These are phyloP conservation scores for Hemibagrus guttatus DNA, from an alignment of 2,797 vertebrate species.

Conservation along the genomic window DNA sequence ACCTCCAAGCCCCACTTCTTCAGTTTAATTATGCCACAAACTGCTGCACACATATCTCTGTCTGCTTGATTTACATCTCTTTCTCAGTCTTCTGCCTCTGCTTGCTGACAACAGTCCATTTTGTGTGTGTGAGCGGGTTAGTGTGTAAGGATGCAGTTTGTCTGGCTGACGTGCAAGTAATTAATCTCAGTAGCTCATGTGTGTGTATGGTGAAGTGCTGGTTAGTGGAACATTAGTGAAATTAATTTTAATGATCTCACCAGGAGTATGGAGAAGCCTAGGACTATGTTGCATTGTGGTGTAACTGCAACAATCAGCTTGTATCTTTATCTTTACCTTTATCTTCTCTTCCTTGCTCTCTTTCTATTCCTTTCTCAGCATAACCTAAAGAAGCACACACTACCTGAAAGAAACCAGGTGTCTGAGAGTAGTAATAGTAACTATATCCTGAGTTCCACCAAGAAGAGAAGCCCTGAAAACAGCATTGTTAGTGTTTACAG, in stretches of 20 bases:
- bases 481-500: neutral
- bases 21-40: slow-evolving; percentile 51
- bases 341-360: neutral
- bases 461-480: neutral
- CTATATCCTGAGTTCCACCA: neutral
- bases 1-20: slow-evolving; percentile 33
- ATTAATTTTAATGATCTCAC: slow-evolving; percentile 62
- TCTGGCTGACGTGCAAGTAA: slow-evolving; percentile 2
- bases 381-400: slow-evolving; percentile 49
- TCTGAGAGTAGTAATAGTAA: slow-evolving; percentile 17
- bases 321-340: neutral
- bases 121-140: slow-evolving; percentile 23
- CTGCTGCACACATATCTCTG: slow-evolving; percentile 50
- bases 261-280: neutral
- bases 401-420: slow-evolving; percentile 23
- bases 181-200: neutral
- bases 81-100: slow-evolving; percentile 14
- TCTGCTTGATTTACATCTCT: slow-evolving; percentile 53
- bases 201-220: slow-evolving; percentile 48
- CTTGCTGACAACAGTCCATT: slow-evolving; percentile 49
- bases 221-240: slow-evolving; percentile 73
- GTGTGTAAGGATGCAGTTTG: slow-evolving; percentile 11
- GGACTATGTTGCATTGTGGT: neutral
- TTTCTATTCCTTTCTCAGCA: slow-evolving; percentile 16
- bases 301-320: neutral